phyloP scores from a whole-genome alignment of 1,140 invertebrate genomes.

The Calosoma granatense region DNA sequence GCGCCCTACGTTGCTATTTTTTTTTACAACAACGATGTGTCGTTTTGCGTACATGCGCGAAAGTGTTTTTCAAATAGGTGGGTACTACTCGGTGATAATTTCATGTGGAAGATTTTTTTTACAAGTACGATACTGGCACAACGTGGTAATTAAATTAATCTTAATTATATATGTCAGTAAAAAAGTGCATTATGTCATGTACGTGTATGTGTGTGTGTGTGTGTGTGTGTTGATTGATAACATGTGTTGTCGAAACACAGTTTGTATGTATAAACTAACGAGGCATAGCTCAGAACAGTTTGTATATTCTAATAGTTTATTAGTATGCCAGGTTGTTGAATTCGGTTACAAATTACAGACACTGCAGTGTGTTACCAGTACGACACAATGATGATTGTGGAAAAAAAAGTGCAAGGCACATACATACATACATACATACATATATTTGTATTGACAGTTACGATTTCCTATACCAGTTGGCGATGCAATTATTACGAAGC shows the following conservation, averaged over 20 bases:
- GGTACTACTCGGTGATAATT: not conserved
- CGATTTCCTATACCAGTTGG: not conserved
- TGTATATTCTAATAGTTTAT: too few species aligned
- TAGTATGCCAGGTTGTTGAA: not conserved
- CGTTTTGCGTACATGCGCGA: too few species aligned
- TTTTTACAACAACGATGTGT: not conserved
- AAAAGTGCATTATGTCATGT: slow-evolving; percentile 4
- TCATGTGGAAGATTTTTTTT: slow-evolving; percentile 4
- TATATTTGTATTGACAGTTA: too few species aligned
- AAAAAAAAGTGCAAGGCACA: too few species aligned
- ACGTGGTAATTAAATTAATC: slow-evolving; percentile 7
- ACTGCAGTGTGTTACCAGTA: not conserved
- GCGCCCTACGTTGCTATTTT: not conserved
- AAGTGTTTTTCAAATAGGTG: slow-evolving; percentile 5
- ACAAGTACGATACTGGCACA: not conserved
- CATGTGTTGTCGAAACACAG: not conserved
- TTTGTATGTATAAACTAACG: not conserved
- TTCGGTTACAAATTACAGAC: not conserved
- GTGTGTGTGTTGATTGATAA: not conserved
- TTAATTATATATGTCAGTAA: not conserved
- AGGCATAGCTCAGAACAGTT: too few species aligned
- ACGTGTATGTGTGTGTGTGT: not conserved
- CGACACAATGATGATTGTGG: too few species aligned
- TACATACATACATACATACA: too few species aligned
- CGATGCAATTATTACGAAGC: not conserved